These are phyloP conservation scores for Calameuta idolon DNA, from an alignment of 2,888 invertebrate species.

Conservation along the genomic window DNA sequence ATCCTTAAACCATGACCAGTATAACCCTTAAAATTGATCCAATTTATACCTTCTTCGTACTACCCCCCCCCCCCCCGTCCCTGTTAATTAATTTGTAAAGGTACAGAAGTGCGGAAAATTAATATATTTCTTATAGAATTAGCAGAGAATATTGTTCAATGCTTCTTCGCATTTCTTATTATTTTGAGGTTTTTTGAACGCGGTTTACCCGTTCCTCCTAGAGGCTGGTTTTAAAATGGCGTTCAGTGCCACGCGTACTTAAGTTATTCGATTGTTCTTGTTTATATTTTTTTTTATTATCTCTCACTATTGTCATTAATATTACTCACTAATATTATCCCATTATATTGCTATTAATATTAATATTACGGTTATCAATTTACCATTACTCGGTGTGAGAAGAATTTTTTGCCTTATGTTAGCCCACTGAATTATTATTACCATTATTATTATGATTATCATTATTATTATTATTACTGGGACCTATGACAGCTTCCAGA, in stretches of 20 bases:
- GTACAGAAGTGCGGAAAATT: not conserved
- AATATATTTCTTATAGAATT: not conserved
- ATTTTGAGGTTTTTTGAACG: not conserved
- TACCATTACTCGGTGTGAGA: not conserved
- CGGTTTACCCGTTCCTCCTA: not conserved
- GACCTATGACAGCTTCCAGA: not conserved
- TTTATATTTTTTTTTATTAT: not conserved
- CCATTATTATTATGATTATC: not conserved
- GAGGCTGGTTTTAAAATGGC: not conserved
- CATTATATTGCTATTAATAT: not conserved
- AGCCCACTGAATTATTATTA: not conserved
- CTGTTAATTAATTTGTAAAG: not conserved
- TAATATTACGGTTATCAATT: not conserved
- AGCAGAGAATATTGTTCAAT: not conserved
- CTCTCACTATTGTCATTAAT: constrained; percentile 1
- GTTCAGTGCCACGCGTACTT: not conserved
- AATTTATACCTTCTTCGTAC: not conserved
- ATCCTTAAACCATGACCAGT: not conserved
- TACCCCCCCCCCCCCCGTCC: not conserved
- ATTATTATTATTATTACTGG: not conserved
- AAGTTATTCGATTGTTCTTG: not conserved
- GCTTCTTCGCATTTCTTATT: not conserved
- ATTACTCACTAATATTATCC: not conserved
- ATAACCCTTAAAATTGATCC: not conserved
- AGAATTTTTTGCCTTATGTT: not conserved